These are phyloP conservation scores for Cheilosia vulpina DNA, from an alignment of 2,888 invertebrate species.

Conservation along the genomic window DNA sequence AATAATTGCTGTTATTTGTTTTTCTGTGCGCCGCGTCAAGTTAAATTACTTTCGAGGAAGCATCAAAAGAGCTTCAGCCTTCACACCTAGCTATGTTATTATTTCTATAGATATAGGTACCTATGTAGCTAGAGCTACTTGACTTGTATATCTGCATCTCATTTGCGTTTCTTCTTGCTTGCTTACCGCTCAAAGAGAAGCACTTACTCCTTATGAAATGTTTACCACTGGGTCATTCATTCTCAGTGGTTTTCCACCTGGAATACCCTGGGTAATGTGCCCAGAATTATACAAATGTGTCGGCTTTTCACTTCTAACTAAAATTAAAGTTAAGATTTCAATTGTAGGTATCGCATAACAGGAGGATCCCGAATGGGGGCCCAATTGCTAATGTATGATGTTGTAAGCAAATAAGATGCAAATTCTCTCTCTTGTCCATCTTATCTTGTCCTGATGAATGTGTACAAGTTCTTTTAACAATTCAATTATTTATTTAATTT, in stretches of 20 bases:
- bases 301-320: slow-evolving; percentile 62
- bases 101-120: no score
- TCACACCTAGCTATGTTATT: background rate
- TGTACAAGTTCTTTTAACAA: slow-evolving; percentile 15
- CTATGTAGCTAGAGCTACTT: background rate
- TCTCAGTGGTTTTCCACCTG: slow-evolving; percentile 58
- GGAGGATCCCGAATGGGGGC: slow-evolving; percentile 12
- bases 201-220: slow-evolving; percentile 30
- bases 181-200: slow-evolving; percentile 1
- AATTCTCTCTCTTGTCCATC: slow-evolving; percentile 36
- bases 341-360: slow-evolving; percentile 46
- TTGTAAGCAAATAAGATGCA: slow-evolving; percentile 48
- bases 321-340: slow-evolving; percentile 66
- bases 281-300: slow-evolving; percentile 63
- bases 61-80: background rate
- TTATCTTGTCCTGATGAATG: slow-evolving; percentile 49
- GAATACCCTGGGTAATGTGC: slow-evolving; percentile 51
- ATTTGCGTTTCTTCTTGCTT: slow-evolving; percentile 49
- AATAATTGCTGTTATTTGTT: slow-evolving; percentile 69
- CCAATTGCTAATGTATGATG: slow-evolving; percentile 64
- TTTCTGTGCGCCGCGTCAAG: slow-evolving; percentile 56
- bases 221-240: slow-evolving; percentile 58
- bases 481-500: slow-evolving; percentile 27
- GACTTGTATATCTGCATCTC: slow-evolving; percentile 27
- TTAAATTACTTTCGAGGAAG: slow-evolving; percentile 62